phyloP scores from a whole-genome alignment of 2,113 vertebrate genomes.

The Noctilio leporinus region DNA sequence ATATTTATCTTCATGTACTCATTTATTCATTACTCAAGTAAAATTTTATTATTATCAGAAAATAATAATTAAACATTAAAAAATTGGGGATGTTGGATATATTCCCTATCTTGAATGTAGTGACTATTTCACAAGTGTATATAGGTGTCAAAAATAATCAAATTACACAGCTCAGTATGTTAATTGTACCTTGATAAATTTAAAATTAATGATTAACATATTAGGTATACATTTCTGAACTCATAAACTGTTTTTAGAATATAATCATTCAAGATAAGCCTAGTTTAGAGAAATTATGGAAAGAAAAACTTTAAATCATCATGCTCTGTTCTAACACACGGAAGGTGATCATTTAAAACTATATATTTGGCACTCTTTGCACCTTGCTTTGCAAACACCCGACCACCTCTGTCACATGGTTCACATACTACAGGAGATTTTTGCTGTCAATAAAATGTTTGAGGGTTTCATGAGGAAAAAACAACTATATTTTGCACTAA shows the following conservation, averaged over 20 bases:
- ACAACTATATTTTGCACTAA: background rate
- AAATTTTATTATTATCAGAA: background rate
- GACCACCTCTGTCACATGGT: too few species aligned
- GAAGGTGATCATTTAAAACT: background rate
- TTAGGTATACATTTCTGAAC: background rate
- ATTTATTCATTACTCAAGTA: background rate
- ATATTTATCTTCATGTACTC: background rate
- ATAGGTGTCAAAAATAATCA: background rate
- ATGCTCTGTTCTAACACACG: background rate
- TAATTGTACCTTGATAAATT: background rate
- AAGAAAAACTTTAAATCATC: conserved; percentile 8
- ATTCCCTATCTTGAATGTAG: background rate
- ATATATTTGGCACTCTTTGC: too few species aligned
- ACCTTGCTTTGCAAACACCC: too few species aligned
- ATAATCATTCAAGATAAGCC: background rate
- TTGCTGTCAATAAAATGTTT: too few species aligned
- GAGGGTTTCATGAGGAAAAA: too few species aligned
- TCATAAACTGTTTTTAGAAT: background rate
- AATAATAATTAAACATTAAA: background rate
- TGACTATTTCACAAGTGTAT: background rate
- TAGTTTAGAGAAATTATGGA: background rate
- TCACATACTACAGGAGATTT: too few species aligned
- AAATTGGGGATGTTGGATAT: background rate
- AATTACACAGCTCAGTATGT: background rate
- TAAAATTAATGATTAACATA: background rate